Evolutionary conservation across 2,113 vertebrate genomes (phyloP).

Genomic region (Lates calcarifer): DNA sequence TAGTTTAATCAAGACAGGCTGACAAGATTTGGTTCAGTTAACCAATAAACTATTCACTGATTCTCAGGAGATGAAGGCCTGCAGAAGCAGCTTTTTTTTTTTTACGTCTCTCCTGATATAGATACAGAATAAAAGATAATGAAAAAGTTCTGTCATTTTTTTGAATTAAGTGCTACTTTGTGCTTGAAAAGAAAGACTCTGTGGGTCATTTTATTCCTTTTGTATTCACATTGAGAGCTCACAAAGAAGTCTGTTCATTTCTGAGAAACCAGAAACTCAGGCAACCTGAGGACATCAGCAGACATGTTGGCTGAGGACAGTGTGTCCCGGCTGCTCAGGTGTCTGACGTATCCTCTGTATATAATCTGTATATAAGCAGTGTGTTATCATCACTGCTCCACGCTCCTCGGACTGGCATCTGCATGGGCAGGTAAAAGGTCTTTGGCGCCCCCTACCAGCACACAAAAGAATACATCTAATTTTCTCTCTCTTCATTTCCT

Average conservation of each 20-base stretch:
- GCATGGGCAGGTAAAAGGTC: constrained; percentile 29
- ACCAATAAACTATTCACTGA: constrained; percentile 26
- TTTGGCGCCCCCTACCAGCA: constrained; percentile 70
- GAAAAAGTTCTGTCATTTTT: background rate
- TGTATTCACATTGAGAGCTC: background rate
- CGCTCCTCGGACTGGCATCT: background rate
- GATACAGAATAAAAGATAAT: background rate
- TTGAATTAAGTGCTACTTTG: background rate
- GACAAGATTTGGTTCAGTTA: constrained; percentile 47
- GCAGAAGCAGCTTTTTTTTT: constrained; percentile 22
- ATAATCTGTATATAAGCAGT: background rate
- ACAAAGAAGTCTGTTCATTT: background rate
- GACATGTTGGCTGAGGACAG: background rate
- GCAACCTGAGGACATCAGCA: constrained; percentile 6
- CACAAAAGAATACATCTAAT: background rate
- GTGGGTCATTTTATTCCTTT: background rate
- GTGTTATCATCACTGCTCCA: constrained; percentile 3
- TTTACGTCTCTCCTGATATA: background rate
- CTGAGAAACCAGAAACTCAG: background rate
- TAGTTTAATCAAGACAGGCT: constrained; percentile 67
- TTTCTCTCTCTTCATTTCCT: background rate
- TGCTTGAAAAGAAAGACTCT: background rate
- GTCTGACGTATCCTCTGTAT: constrained; percentile 14
- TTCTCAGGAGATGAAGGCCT: constrained; percentile 41
- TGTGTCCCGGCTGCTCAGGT: constrained; percentile 7